Conservation (phyloP, 2,888 invertebrate species). For the Perizoma affinitatum region DNA sequence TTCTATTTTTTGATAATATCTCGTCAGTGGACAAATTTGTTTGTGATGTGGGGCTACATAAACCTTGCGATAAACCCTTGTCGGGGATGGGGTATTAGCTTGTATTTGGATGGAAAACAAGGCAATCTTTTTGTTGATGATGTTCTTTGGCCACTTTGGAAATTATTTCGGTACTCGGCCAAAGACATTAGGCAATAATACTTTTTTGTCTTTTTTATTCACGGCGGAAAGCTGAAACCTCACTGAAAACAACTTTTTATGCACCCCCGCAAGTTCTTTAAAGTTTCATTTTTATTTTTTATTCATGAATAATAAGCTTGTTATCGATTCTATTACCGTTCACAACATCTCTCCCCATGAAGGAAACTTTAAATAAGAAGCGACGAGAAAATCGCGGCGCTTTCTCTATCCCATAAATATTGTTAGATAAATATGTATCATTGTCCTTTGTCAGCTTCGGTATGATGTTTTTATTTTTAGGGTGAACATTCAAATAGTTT, state of each 20-base stretch:
- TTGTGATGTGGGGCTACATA: slow-evolving; percentile 61
- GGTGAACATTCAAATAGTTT: slow-evolving; percentile 69
- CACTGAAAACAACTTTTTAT: slow-evolving; percentile 20
- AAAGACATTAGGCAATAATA: background rate
- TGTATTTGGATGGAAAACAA: slow-evolving; percentile 37
- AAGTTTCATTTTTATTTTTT: slow-evolving; percentile 31
- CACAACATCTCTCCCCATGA: slow-evolving; percentile 57
- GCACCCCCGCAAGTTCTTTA: slow-evolving; percentile 23
- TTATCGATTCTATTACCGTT: slow-evolving; percentile 59
- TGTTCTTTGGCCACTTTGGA: slow-evolving; percentile 2
- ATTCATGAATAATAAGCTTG: slow-evolving; percentile 39
- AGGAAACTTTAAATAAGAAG: slow-evolving; percentile 78
- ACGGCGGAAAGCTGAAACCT: slow-evolving; percentile 1
- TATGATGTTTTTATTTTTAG: slow-evolving; percentile 52
- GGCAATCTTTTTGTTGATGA: slow-evolving; percentile 31
- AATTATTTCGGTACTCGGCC: slow-evolving; percentile 1
- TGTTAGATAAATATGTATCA: slow-evolving; percentile 81
- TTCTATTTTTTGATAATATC: slow-evolving; percentile 71
- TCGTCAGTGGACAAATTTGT: slow-evolving; percentile 76
- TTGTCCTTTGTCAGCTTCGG: slow-evolving; percentile 69
- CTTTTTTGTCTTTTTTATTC: slow-evolving; percentile 6
- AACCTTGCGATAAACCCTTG: slow-evolving; percentile 53
- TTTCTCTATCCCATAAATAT: slow-evolving; percentile 77
- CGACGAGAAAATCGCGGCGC: slow-evolving; percentile 63
- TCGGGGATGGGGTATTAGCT: slow-evolving; percentile 39